Base-by-base conservation (phyloP, 2,113 vertebrate species). In the Falcunculus frontatus region DNA sequence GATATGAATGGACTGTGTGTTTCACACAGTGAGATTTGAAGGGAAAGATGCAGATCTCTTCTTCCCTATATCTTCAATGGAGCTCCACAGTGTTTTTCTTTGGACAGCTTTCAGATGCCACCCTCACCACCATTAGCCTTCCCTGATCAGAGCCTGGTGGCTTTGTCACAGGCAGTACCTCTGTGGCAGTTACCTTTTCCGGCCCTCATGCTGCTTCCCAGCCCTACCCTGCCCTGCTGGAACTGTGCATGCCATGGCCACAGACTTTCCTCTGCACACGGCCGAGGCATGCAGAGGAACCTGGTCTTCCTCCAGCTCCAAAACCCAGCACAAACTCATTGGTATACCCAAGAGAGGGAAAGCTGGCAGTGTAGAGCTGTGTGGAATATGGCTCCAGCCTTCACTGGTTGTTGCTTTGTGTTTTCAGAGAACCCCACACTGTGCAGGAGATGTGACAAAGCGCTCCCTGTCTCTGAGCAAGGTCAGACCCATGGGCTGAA, bases 391-490 rank as follows among this genome's bases (percentile, higher is more conserved):
- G 78, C 67, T 85, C 27, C 46, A 70, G 79, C 44, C 52, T 80
- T 65, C 1, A 1, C 35, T 0, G 2, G 52, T 37, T 1, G 1
- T 14, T 64, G n/a, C 60, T 84, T 93, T 81, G 62, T 90, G 56
- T 83, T 94, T 83, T 72, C 76, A 81, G 88, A 90, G 72, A 44
- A 68, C 49, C 57, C 46, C 50, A 75, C 77, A 22, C 64, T 84
- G 83, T 62, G 80, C 44, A 64, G 32, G 41, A 63, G 30, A 79
- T 69, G 76, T 84, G 90, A 75, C 47, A 75, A 89, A 75, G 65
- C 0, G 0, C 68, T 89, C 59, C 4, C 3, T 75, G 20, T n/a
- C 39, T 94, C 85, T 1, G 4, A 92, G 79, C 68, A 88, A 90
- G 72, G 90, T 92, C 68, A 86, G 59, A n/a, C 6, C 52, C 5